Base-by-base conservation (phyloP, 2,888 invertebrate species). In the Napeogenes sylphis region DNA sequence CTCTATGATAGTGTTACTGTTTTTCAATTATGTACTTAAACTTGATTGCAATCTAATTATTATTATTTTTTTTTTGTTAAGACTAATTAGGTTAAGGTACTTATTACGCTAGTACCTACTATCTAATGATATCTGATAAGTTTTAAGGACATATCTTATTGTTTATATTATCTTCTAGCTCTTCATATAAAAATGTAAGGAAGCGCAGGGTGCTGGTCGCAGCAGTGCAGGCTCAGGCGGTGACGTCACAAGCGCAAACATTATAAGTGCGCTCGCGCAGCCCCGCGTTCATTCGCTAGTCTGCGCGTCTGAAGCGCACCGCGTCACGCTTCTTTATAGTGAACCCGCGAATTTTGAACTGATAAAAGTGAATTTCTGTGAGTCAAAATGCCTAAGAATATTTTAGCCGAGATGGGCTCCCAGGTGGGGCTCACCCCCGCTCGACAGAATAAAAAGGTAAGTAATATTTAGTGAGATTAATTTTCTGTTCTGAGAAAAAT, bases 361-460 rank as follows among this genome's bases (percentile, higher is more conserved):
- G 42, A 58, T 65, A 65, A 62, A 59, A 66, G 70, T 65, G 66
- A 63, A 62, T 72, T 73, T 58, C 69, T 75, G 83, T 84, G 85
- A 67, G 72, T 46, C 80, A 87, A 80, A 68, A 90, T 90, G 90
- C 84, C 90, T 78, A 88, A 87, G 74, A 88, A 89, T 71, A 87
- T 90, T 59, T 76, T 89, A 73, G 88, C 87, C 45, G 90, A 90
- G 75, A 87, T 90, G 90, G 90, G 90, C 76, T 90, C 90, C 79
- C 90, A 89, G 72, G 90, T 89, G 82, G 89, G 88, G 68, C 79
- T 90, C 65, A 90, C 90, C 33, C 83, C 87, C 54, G 81, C 80
- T 61, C 74, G 88, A 13, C 88, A 87, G 62, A 79, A 83, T 67
- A 84, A 84, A 71, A 88, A 85, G 85, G 90, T 88, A 75, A 70